These are phyloP conservation scores for Thryonomys swinderianus DNA, from an alignment of 2,113 vertebrate genomes.

Conservation along the genomic window DNA sequence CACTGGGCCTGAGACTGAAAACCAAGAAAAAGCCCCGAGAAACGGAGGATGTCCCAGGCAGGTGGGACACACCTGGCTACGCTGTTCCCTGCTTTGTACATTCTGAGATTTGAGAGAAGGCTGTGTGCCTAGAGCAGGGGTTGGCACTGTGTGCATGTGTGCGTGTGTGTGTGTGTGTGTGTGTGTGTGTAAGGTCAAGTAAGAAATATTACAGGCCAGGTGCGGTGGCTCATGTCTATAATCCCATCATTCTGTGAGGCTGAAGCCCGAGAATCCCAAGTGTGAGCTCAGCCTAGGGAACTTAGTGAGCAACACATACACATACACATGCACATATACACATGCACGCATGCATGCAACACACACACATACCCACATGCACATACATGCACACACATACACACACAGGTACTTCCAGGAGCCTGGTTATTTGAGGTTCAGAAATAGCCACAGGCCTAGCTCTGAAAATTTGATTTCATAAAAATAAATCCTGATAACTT, in stretches of 20 bases:
- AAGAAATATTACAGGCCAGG: neutral
- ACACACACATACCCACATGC: too few relatives aligned
- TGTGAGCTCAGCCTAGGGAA: neutral
- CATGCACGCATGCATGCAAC: too few relatives aligned
- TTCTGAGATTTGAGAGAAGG: constrained; percentile 30
- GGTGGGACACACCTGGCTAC: neutral
- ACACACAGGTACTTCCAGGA: neutral
- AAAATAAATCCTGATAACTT: neutral
- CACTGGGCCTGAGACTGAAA: neutral
- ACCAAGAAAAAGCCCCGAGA: neutral
- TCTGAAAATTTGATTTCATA: neutral
- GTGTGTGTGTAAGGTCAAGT: neutral
- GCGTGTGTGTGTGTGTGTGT: too few relatives aligned
- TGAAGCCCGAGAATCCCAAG: neutral
- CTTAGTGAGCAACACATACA: neutral
- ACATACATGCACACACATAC: too few relatives aligned
- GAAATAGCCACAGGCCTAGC: neutral
- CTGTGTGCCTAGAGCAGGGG: neutral
- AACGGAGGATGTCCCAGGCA: neutral
- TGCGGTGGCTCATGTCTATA: neutral
- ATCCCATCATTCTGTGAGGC: neutral
- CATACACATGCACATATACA: too few relatives aligned
- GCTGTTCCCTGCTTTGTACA: constrained; percentile 26
- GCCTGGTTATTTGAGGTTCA: neutral
- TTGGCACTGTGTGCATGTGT: neutral